Percentiles rank a stretch among this genome's conserved stretches.
These are phyloP conservation scores for Drosophila melanogaster DNA, from an alignment of 1,140 invertebrate species.

Conservation along the genomic window Release_6_plus_ISO1_MT NT_033779.5:777501-778000, in stretches of 20 bases:
- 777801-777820: conserved; percentile 70
- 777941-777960: conserved; percentile 17
- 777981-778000: conserved; percentile 62
- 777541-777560: conserved; percentile 80
- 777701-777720: conserved; percentile 40
- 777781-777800: conserved; percentile 2
- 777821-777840: conserved; percentile 73
- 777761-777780: conserved; percentile 1
- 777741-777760: not conserved
- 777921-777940: conserved; percentile 9
- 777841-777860: conserved; percentile 65
- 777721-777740: conserved; percentile 1
- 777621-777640: not conserved
- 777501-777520: conserved; percentile 54
- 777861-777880: conserved; percentile 49
- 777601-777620: not conserved
- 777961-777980: conserved; percentile 43
- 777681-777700: conserved; percentile 50
- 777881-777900: conserved; percentile 44
- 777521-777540: conserved; percentile 71
- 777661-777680: conserved; percentile 46
- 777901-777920: conserved; percentile 57
- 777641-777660: conserved; percentile 9
- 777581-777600: conserved; percentile 54
- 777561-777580: conserved; percentile 74